These are phyloP conservation scores for Nemurella pictetii DNA, from an alignment of 2,888 invertebrate species.

Conservation along the genomic window DNA sequence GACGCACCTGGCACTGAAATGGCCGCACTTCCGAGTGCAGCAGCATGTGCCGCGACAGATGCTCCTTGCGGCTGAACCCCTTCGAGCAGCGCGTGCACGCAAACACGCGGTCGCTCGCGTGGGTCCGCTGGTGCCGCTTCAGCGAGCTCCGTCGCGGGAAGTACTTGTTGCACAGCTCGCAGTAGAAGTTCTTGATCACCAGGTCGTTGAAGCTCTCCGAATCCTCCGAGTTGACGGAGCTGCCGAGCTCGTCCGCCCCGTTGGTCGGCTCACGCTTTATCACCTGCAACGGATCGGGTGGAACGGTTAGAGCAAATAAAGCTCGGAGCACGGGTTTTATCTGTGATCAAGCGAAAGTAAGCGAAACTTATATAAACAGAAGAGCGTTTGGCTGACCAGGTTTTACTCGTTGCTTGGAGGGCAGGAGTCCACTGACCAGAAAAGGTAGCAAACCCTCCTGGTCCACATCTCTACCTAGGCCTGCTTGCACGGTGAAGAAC, in stretches of 20 bases:
- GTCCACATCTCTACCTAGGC: no score
- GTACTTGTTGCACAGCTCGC: slow-evolving; percentile 35
- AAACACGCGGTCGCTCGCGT: slow-evolving; percentile 45
- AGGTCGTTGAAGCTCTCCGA: slow-evolving; percentile 19
- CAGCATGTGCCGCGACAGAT: slow-evolving; percentile 46
- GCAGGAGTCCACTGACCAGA: no score
- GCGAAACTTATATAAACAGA: no score
- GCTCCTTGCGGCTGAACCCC: slow-evolving; percentile 47
- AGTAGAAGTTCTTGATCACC: slow-evolving; percentile 30
- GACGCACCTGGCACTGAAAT: slow-evolving; percentile 43
- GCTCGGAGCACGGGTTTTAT: no score
- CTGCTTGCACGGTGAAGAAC: no score
- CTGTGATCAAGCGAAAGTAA: no score
- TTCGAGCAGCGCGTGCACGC: slow-evolving; percentile 46
- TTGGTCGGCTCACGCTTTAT: slow-evolving; percentile 17
- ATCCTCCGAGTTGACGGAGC: slow-evolving; percentile 19
- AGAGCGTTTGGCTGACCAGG: no score
- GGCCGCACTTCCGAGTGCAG: slow-evolving; percentile 45
- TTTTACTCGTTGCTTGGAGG: no score
- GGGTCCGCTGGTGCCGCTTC: slow-evolving; percentile 46
- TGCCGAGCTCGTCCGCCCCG: background rate
- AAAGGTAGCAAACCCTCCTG: no score
- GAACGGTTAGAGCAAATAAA: no score
- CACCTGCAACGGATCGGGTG: no score
- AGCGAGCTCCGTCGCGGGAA: slow-evolving; percentile 45